These are phyloP conservation scores for Platorchestia sp. DNA, from an alignment of 1,140 invertebrate species.

Conservation along the genomic window DNA sequence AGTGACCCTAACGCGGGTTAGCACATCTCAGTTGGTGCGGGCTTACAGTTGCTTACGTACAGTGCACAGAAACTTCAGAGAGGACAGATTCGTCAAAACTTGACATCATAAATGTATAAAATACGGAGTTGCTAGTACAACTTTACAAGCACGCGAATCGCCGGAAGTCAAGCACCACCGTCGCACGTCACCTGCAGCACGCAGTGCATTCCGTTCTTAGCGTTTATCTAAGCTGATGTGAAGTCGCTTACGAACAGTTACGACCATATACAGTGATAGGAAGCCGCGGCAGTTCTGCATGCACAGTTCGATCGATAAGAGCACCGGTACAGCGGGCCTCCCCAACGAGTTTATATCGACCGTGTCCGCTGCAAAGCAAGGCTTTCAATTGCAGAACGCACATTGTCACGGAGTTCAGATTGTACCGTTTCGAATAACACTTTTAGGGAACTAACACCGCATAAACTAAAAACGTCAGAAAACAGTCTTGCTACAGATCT, in stretches of 20 bases:
- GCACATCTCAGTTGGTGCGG: not conserved
- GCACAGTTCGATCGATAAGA: not conserved
- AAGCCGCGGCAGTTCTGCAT: not conserved
- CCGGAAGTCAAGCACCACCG: not conserved
- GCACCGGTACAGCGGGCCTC: not conserved
- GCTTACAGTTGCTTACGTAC: not conserved
- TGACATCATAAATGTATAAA: not conserved
- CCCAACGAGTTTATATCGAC: not conserved
- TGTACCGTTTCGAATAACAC: not conserved
- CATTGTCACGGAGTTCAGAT: not conserved
- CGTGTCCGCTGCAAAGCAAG: not conserved
- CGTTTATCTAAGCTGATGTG: not conserved
- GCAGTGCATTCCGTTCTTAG: not conserved
- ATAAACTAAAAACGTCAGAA: not conserved
- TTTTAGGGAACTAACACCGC: not conserved
- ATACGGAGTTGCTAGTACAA: not conserved
- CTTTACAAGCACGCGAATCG: not conserved
- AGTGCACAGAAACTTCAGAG: not conserved
- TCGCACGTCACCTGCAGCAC: not conserved
- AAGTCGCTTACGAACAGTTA: not conserved
- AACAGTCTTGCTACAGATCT: not conserved
- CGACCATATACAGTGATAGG: not conserved
- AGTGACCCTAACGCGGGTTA: not conserved
- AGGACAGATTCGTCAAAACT: not conserved
- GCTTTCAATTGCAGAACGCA: not conserved